These are phyloP conservation scores for Chlamydotis undulata DNA, from an alignment of 2,113 vertebrate species.

Conservation along the genomic window DNA sequence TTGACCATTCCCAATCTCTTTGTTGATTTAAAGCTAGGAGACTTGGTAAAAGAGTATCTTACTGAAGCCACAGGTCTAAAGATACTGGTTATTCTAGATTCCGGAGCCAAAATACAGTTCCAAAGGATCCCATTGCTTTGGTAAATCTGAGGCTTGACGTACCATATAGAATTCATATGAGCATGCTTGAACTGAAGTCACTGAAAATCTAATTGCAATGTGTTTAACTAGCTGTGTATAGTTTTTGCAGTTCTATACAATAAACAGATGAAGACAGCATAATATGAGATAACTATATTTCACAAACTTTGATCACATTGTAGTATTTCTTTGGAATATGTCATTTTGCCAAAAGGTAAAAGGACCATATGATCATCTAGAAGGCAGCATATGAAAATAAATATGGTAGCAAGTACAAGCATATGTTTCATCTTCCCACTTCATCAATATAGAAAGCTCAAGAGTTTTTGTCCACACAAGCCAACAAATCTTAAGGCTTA, in stretches of 20 bases:
- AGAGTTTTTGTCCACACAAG: not conserved
- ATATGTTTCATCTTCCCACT: slow-evolving; percentile 66
- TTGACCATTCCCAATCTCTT: not conserved
- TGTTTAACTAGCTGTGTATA: not conserved
- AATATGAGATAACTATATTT: not conserved
- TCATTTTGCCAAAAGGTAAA: slow-evolving; percentile 66
- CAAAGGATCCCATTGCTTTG: not conserved
- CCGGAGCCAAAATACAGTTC: not conserved
- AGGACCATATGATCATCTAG: slow-evolving; percentile 61
- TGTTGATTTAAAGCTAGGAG: not conserved
- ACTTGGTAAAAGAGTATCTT: not conserved
- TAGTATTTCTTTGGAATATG: slow-evolving; percentile 33
- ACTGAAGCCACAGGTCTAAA: not conserved
- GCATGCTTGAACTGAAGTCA: not conserved
- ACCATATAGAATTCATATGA: not conserved
- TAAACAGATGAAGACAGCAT: not conserved
- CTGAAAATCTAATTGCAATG: not conserved
- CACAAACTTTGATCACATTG: slow-evolving; percentile 32
- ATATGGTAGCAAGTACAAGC: slow-evolving; percentile 57
- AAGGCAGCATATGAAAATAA: slow-evolving; percentile 62
- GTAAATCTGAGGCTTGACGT: not conserved
- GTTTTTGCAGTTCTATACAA: not conserved
- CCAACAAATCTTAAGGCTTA: slow-evolving; percentile 23
- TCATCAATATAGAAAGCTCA: slow-evolving; percentile 41
- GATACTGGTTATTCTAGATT: not conserved